Evolutionary conservation across 1,140 invertebrate genomes (phyloP), one percentile per base, ranked within the genome.

Genomic region (Formica selysi): DNA sequence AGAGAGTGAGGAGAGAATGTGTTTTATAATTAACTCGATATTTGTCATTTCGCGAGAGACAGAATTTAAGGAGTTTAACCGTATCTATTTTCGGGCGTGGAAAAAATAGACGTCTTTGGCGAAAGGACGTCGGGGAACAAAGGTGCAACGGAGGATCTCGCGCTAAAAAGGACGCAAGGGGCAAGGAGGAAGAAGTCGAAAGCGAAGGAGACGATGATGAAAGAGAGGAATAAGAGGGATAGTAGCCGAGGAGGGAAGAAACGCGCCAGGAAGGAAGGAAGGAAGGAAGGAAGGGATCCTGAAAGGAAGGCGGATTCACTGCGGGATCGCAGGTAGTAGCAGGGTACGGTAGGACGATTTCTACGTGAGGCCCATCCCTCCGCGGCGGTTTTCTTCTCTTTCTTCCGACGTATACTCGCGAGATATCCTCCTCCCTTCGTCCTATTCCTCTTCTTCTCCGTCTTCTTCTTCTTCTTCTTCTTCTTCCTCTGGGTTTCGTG

Each of bases 251-350:
- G 80, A 88, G 87, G 81, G 83, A 90, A 88, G 87, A 89, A 88
- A 85, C 29, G 32, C 84, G 81, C 22, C 67, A 90, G 87, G 85
- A 88, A 64, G 79, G 61, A 85, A 87, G 84, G 71, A 88, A 32
- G 32, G 32, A 90, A 91, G 89, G 89, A 90, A 90, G 89, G 87
- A 90, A 91, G 84, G 87, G 86, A 91, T 90, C 84, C 85, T 87
- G 90, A 74, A 86, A 91, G 84, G 89, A 90, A 90, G 90, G 90
- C 89, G 90, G 90, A 91, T 90, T 90, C 89, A 91, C 85, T 65
- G 87, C 86, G 86, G 83, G 89, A 90, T 91, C 80, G 90, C 90
- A 79, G 89, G 90, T 91, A 91, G 91, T 92, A 92, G 91, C 90
- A 91, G 86, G 67, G 80, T 64, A 84, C 87, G 81, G 90, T 91